Evolutionary conservation across 2,797 vertebrate species (phyloP).

Genomic region (Ptychobarbus kaznakovi): DNA sequence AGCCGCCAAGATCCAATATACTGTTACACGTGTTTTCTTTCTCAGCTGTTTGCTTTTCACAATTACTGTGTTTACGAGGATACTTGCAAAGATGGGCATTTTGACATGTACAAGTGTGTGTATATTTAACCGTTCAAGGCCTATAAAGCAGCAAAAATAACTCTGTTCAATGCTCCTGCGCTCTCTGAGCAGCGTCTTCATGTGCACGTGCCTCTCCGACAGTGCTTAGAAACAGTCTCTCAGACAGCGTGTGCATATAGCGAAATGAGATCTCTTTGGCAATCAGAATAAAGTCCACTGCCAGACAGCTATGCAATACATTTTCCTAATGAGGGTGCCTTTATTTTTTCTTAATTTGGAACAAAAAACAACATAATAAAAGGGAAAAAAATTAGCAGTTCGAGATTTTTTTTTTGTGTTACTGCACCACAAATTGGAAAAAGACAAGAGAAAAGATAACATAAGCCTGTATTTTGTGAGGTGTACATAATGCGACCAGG

Average conservation of each 20-base stretch:
- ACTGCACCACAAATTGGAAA: neutral
- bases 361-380: neutral
- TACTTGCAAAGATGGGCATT: no score
- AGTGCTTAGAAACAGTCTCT: no score
- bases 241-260: no score
- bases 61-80: no score
- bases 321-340: neutral
- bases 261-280: no score
- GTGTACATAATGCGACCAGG: neutral
- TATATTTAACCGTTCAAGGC: no score
- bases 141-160: neutral
- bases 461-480: neutral
- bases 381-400: neutral
- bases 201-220: neutral
- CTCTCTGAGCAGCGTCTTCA: no score
- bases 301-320: neutral
- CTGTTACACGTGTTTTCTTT: no score
- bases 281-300: no score
- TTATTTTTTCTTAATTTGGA: neutral
- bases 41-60: no score
- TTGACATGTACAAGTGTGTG: neutral
- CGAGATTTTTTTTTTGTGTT: neutral
- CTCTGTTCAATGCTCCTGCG: no score
- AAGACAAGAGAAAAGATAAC: neutral
- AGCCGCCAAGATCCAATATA: no score